phyloP scores from a whole-genome alignment of 2,888 invertebrate species.

The Ditula angustiorana region DNA sequence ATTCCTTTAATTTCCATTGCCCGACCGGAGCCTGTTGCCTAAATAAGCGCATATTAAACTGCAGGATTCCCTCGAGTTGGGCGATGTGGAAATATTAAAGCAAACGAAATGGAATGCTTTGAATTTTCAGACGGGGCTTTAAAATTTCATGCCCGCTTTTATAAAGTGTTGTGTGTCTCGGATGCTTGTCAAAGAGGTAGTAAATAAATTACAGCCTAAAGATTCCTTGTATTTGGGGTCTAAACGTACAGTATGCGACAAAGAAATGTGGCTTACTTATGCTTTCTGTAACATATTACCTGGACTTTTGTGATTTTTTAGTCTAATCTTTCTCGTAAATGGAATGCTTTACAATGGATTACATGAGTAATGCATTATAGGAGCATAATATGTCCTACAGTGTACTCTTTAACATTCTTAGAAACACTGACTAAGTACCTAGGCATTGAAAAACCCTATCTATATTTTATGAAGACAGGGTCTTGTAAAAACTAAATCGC shows the following conservation, averaged over 20 bases:
- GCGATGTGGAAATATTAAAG: constrained; percentile 7
- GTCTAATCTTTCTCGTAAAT: too few relatives aligned
- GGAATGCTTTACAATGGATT: too few relatives aligned
- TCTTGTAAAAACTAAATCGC: too few relatives aligned
- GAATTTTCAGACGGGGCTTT: background rate
- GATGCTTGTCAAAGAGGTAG: constrained; percentile 3
- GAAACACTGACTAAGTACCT: too few relatives aligned
- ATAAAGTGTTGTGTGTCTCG: background rate
- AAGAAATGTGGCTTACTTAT: background rate
- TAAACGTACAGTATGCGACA: background rate
- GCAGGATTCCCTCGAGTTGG: background rate
- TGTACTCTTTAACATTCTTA: too few relatives aligned
- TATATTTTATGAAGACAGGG: too few relatives aligned
- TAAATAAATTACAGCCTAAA: background rate
- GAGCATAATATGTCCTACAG: too few relatives aligned
- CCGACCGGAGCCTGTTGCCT: background rate
- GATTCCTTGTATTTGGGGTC: background rate
- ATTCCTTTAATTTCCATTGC: constrained; percentile 1
- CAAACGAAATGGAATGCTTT: constrained; percentile 1
- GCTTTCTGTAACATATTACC: background rate
- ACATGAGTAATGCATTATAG: too few relatives aligned
- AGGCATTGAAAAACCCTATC: too few relatives aligned
- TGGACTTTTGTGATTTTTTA: too few relatives aligned
- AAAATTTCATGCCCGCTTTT: background rate
- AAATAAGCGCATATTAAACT: constrained; percentile 17